Base-by-base conservation (phyloP, 2,113 vertebrate genomes). In the Clarias batrachus region DNA sequence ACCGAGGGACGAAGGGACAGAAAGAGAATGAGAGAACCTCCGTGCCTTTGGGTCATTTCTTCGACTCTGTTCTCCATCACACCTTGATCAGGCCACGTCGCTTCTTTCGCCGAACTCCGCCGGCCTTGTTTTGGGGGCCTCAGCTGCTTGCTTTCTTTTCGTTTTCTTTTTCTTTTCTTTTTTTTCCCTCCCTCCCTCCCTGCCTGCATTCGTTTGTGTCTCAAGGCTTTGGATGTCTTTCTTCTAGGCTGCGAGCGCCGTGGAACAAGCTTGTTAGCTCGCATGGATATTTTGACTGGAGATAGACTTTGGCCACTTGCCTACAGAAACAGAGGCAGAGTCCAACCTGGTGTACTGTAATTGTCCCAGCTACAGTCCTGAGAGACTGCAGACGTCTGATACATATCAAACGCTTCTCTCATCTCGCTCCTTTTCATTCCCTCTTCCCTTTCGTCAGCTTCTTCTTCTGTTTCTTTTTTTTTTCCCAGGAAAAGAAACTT, bases 261-360 rank as follows among this genome's bases (percentile, higher is more conserved):
- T 77, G 96, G 96, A 97, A 97, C 95, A 94, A 97, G 97, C 97
- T 99, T 98, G 97, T 99, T 99, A 99, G 96, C 96, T 95, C 96
- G 95, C 96, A 96, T 96, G 95, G 97, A 96, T 97, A 97, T 96
- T 97, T 96, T 96, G 96, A 98, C 97, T 97, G 95, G 85, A 95
- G 96, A 96, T 96, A 96, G 94, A 96, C 96, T 96, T 96, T 96
- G 97, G 96, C 96, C 96, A 97, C 96, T 97, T 98, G 97, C 97
- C 97, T 97, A 87, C 80, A 63, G 85, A 82, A 62, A 87, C 96
- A 96, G 94, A 96, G 97, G 97, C 96, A 96, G 97, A 96, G 96
- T 94, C 94, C 96, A 97, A 97, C 97, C 97, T 96, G 97, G 95
- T 96, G 95, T 74, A 87, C 85, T 82, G 85, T 99, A 99, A 99